These are phyloP conservation scores for Agonum fuliginosum DNA, from an alignment of 2,888 invertebrate species.

Conservation along the genomic window DNA sequence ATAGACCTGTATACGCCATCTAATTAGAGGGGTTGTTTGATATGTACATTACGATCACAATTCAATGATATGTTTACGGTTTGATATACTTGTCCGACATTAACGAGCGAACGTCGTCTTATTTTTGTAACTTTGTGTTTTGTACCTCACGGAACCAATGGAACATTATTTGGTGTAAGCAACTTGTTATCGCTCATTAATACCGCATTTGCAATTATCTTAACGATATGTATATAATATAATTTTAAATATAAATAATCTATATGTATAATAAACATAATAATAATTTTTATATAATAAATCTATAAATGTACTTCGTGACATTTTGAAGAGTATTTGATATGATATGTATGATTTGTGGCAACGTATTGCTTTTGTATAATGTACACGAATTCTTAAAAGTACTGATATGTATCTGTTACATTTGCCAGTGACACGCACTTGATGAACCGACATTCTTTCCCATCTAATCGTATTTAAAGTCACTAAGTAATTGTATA, in stretches of 20 bases:
- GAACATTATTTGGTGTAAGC: conserved; percentile 20
- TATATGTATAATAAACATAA: conserved; percentile 43
- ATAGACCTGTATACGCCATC: conserved; percentile 49
- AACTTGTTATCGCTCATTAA: conserved; percentile 28
- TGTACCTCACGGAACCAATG: conserved; percentile 10
- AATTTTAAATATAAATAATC: conserved; percentile 56
- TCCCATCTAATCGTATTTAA: not conserved
- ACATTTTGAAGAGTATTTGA: conserved; percentile 44
- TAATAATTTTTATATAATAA: conserved; percentile 48
- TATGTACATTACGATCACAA: conserved; percentile 58
- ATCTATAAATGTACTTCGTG: conserved; percentile 48
- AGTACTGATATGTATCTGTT: conserved; percentile 57
- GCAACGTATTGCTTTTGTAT: conserved; percentile 60
- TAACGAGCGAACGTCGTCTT: not conserved
- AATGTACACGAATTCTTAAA: conserved; percentile 54
- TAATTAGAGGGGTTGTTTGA: conserved; percentile 51
- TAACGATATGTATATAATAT: conserved; percentile 55
- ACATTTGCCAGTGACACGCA: conserved; percentile 46
- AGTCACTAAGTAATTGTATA: not conserved
- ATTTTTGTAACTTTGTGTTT: too few relatives aligned
- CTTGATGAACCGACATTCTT: conserved; percentile 19
- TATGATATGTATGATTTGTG: conserved; percentile 56
- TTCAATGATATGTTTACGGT: conserved; percentile 55
- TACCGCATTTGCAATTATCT: conserved; percentile 29
- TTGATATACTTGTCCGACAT: conserved; percentile 41